Conservation (phyloP, 2,797 vertebrate genomes). For the Semaprochilodus insignis region DNA sequence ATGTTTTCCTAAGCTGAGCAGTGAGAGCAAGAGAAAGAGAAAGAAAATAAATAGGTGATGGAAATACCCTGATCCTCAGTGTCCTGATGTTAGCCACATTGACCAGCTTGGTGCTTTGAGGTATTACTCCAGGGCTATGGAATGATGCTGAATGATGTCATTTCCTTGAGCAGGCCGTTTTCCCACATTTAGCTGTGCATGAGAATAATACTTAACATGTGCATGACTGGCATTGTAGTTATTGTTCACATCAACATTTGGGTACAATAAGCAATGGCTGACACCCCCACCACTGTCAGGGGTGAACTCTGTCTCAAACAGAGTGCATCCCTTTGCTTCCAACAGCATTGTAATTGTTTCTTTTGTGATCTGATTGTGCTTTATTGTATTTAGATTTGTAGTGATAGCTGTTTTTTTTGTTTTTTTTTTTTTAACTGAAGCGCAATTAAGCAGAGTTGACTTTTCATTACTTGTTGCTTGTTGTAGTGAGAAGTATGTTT, state of each 20-base stretch:
- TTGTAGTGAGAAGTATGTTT: no score
- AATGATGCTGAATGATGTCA: constrained; percentile 64
- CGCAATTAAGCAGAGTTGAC: not conserved
- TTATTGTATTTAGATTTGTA: constrained; percentile 15
- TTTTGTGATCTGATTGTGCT: not conserved
- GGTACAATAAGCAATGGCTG: constrained; percentile 31
- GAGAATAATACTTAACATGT: constrained; percentile 75
- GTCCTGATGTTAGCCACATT: constrained; percentile 71
- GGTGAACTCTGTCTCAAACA: not conserved
- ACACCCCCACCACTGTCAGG: not conserved
- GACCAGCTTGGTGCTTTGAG: constrained; percentile 66
- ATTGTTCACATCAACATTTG: constrained; percentile 72
- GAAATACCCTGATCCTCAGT: constrained; percentile 68
- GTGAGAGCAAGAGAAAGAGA: constrained; percentile 52
- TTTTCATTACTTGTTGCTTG: no score
- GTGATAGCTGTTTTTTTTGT: not conserved
- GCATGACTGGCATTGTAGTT: constrained; percentile 67
- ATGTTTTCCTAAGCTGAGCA: constrained; percentile 17
- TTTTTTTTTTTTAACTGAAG: not conserved
- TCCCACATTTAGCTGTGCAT: constrained; percentile 70
- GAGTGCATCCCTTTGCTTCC: not conserved
- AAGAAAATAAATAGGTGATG: constrained; percentile 65
- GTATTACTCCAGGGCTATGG: constrained; percentile 54
- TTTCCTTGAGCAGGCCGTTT: constrained; percentile 61
- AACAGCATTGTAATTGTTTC: not conserved